Evolutionary conservation across 2,888 invertebrate genomes (phyloP).

Genomic region (Rosalia funebris): DNA sequence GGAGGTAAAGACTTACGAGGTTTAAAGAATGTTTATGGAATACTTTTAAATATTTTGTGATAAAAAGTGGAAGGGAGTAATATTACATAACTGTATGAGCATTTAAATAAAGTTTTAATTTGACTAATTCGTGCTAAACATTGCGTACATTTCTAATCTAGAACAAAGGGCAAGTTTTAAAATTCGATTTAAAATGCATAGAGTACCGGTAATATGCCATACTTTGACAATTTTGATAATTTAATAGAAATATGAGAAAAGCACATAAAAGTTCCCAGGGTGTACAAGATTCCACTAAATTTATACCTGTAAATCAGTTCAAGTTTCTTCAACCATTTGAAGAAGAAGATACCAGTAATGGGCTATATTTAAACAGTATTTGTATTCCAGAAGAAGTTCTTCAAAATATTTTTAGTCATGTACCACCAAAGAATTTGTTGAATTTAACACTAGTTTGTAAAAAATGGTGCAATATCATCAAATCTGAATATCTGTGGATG

Average conservation of each 20-base stretch:
- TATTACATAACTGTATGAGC: too few relatives aligned
- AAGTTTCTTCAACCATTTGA: conserved; percentile 18
- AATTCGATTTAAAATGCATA: too few relatives aligned
- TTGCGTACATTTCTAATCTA: too few relatives aligned
- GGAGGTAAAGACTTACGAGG: too few relatives aligned
- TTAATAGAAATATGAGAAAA: background rate
- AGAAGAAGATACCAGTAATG: conserved; percentile 50
- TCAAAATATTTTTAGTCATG: conserved; percentile 60
- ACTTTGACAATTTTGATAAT: too few relatives aligned
- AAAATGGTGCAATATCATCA: conserved; percentile 65
- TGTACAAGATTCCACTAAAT: background rate
- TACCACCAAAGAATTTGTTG: conserved; percentile 60
- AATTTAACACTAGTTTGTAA: conserved; percentile 65
- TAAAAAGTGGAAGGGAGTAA: too few relatives aligned
- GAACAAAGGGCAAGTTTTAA: too few relatives aligned
- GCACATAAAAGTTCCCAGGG: background rate
- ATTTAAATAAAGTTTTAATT: too few relatives aligned
- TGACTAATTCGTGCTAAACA: too few relatives aligned
- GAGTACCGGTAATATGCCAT: too few relatives aligned
- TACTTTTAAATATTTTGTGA: too few relatives aligned
- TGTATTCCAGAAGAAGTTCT: conserved; percentile 66
- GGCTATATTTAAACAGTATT: conserved; percentile 55
- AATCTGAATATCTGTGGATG: conserved; percentile 55
- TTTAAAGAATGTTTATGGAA: too few relatives aligned
- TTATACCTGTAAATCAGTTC: conserved; percentile 7